Base-by-base conservation (phyloP, 2,113 vertebrate genomes). In the Rhinopithecus roxellana region DNA sequence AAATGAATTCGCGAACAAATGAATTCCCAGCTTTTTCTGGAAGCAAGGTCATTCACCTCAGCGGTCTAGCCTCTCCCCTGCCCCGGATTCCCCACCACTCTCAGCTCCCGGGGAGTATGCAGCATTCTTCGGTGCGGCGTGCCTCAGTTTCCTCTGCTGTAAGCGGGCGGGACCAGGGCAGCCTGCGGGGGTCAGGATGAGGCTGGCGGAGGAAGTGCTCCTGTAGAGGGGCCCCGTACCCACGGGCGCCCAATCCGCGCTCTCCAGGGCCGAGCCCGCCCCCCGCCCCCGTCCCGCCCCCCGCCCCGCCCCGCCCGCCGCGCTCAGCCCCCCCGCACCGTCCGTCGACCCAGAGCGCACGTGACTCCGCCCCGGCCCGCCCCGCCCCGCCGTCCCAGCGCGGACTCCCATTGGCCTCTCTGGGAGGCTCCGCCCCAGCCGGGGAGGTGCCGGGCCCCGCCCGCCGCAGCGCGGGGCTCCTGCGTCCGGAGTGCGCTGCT, bases 391-490 rank as follows among this genome's bases (percentile, higher is more conserved):
- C 91, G 89, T 74, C 83, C 86, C 32, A 22, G 79, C 88, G 94
- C 95, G 35, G 10, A 30, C 52, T 61, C 59, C 75, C 72, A 97
- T 97, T 98, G 96, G 98, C 10, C 0, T 0, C 3, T 1, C 16
- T 3, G 1, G 6, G 10, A 2, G 4, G 2, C 6, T 40, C 50
- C 87, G 61, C 94, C 97, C 90, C 87, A 0, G 0, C 40, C 4
- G 59, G 96, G 96, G 96, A 59, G 89, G 86, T 30, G 91, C 81
- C 80, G 8, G 14, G 97, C 96, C 74, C 97, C 79, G 83, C 95
- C 80, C 91, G 90, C 90, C 89, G n/a, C 95, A 87, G 97, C 94
- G 97, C 96, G 1, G 69, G 93, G 87, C 69, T 96, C 18, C 74
- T 52, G 95, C 92, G 96, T 97, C 95, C 88, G 4, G 78, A 69